Conservation (phyloP, 2,797 vertebrate species). For the Mus minutoides region DNA sequence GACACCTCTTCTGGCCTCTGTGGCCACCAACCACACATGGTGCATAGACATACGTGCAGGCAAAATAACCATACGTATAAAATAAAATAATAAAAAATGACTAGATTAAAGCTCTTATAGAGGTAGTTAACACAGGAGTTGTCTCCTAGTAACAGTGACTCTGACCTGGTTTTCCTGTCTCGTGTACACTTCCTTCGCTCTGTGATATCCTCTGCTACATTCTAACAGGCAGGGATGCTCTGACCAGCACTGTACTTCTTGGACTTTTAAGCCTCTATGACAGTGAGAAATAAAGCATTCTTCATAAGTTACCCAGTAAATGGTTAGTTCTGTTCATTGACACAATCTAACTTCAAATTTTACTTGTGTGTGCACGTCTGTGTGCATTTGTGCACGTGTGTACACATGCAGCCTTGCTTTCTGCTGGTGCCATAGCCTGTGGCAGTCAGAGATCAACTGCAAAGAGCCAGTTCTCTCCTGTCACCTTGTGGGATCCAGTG, state of each 20-base stretch:
- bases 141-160: neutral
- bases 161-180: neutral
- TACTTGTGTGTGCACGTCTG: neutral
- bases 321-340: neutral
- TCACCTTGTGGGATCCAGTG: neutral
- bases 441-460: neutral
- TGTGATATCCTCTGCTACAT: neutral
- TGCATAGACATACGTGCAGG: neutral
- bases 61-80: neutral
- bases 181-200: neutral
- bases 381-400: no score
- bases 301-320: neutral
- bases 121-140: neutral
- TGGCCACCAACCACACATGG: neutral
- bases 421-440: neutral
- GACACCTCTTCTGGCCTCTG: neutral
- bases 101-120: neutral
- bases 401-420: neutral
- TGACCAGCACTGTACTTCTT: neutral
- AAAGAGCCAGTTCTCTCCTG: neutral
- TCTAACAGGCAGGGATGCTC: neutral
- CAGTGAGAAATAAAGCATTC: neutral
- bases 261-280: neutral
- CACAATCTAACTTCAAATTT: neutral
- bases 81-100: neutral